Base-by-base conservation (phyloP, 2,888 invertebrate species). In the Tineola bisselliella region DNA sequence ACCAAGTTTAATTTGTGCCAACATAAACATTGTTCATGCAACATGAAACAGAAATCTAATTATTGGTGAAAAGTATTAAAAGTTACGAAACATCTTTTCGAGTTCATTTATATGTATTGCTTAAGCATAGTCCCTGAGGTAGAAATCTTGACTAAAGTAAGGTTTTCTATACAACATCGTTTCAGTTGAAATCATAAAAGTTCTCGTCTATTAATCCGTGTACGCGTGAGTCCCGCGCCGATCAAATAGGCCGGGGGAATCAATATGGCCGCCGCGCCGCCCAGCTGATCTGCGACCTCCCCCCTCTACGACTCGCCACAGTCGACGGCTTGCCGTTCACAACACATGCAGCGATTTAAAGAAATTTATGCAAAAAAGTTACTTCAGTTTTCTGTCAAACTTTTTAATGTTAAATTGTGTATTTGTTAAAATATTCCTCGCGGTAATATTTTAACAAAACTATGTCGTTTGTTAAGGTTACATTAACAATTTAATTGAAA, bases 171-270 rank as follows among this genome's bases (percentile, higher is more conserved):
- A 71, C 73, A 73, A 74, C 71, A 75, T 73, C 79, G 79, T 84
- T 83, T 82, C 77, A 83, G 78, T 84, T 84, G 79, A 86, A 86
- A 86, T 84, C 84, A 86, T 84, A 84, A 86, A 84, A 86, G 83
- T 81, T 84, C 81, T 79, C 79, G 75, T 83, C 80, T 83, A 83
- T 83, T 54, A 86, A 84, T 84, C 83, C 80, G 76, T 71, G 66
- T 57, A 60, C 44, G 54, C 54, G 54, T 54, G 18, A 48, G 48
- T 13, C 48, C 48, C 48, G 48, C 78, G 79, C 82, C 82, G 84
- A 83, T 84, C 84, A 84, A 84, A 84, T 82, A 82, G 83, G 82
- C 82, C 80, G 78, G 48, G n/a, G 81, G 86, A 86, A 86, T 86
- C 86, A 86, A 86, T 86, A 86, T 84, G 86, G 84, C 83, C 81